A percentile compares a stretch with the other conserved stretches of the same genome.
phyloP scores from a whole-genome alignment of 2,888 invertebrate genomes.

The Macropis europaea region DNA sequence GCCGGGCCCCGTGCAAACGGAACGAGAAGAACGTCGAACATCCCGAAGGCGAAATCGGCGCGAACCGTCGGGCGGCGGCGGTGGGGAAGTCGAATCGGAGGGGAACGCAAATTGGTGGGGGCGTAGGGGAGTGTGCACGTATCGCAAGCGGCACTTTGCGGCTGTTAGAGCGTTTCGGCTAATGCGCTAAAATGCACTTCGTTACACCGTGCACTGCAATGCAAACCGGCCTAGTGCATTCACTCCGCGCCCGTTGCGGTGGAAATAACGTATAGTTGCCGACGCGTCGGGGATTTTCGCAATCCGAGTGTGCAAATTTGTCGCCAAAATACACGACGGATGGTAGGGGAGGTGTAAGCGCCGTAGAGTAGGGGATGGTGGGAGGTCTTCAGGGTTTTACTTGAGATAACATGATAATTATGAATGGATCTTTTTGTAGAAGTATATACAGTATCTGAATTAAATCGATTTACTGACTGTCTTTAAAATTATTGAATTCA shows the following conservation, averaged over 20 bases:
- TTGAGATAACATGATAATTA: no score
- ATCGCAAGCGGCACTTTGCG: conserved; percentile 63
- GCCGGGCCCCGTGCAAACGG: conserved; percentile 2
- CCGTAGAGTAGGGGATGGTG: no score
- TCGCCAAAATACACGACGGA: background rate
- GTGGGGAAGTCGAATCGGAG: no score
- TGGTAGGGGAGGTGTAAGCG: no score
- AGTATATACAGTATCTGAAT: no score
- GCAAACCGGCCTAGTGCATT: conserved; percentile 49
- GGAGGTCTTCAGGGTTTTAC: no score
- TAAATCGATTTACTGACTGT: no score
- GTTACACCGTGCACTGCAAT: conserved; percentile 61
- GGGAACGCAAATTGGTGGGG: no score
- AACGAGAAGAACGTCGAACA: conserved; percentile 7
- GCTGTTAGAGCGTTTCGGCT: conserved; percentile 66
- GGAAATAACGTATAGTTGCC: conserved; percentile 48
- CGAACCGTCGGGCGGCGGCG: conserved; percentile 2
- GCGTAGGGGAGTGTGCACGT: conserved; percentile 45
- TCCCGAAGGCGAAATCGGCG: conserved; percentile 12
- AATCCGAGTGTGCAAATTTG: conserved; percentile 24
- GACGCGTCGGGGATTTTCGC: conserved; percentile 33
- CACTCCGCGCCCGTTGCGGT: conserved; percentile 30
- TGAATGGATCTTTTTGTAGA: no score
- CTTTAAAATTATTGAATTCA: no score
- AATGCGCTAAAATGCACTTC: conserved; percentile 69